Evolutionary conservation across 2,113 vertebrate genomes (phyloP), one percentile per base, ranked within the genome.

Genomic region (Poeciliopsis occidentalis): DNA sequence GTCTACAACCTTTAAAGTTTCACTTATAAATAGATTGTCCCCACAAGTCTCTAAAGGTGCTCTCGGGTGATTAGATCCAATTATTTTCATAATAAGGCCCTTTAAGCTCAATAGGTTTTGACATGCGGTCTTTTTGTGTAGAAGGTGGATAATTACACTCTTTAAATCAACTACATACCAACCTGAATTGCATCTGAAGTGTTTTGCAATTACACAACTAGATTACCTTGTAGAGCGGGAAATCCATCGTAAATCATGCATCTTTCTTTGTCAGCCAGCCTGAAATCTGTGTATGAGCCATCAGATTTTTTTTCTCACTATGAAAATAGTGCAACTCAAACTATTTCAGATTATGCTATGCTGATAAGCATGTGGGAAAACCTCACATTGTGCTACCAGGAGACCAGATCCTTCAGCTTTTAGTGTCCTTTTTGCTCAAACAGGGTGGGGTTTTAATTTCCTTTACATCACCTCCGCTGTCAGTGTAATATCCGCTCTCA

Each of bases 401-500:
- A 76, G 73, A 87, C 71, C 54, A n/a, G 75, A 81, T 87, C 70
- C 78, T 47, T 70, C 32, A 26, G 22, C 17, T 54, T 74, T 4
- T 26, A n/a, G 75, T 60, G 6, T 47, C 30, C n/a, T 2, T 31
- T 60, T 54, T 78, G 69, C 34, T 82, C 57, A 44, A 85, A 81
- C 62, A 79, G 44, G 67, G 27, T 27, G 75, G 64, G 34, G 71
- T 54, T 44, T 79, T 84, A 24, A 87, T 86, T 84, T 84, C 84
- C 79, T 37, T 70, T 62, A 73, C 75, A 68, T 79, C 73, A 47
- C 37, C 69, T 32, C 62, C 2, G n/a, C 74, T 47, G 69, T 78
- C 64, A 41, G 65, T 73, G 29, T 78, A 83, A 91, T 86, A 78
- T 88, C 84, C 90, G 81, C 73, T 75, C 75, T 70, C 77, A 78